Conservation (phyloP, 2,888 invertebrate genomes). For the Cerceris ruficornis region DNA sequence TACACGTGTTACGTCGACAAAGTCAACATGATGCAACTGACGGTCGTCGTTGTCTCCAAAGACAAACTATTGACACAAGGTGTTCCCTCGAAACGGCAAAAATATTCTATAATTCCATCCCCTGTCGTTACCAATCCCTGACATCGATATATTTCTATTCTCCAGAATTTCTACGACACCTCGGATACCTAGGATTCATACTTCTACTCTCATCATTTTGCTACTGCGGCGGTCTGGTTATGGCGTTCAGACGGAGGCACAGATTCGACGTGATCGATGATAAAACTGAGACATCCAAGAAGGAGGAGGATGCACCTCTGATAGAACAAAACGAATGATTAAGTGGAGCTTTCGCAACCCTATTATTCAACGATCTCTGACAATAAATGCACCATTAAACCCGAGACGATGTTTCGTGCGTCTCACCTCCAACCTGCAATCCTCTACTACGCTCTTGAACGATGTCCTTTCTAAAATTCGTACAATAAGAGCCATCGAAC, state of each 20-base stretch:
- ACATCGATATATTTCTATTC: slow-evolving; percentile 2
- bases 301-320: slow-evolving; percentile 20
- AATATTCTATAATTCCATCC: not conserved
- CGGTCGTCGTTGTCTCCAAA: slow-evolving; percentile 83
- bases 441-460: too few species aligned
- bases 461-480: too few species aligned
- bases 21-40: slow-evolving; percentile 83
- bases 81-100: slow-evolving; percentile 60
- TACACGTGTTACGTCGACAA: slow-evolving; percentile 88
- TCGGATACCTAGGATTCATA: slow-evolving; percentile 84
- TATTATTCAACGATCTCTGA: not conserved
- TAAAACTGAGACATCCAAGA: not conserved
- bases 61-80: slow-evolving; percentile 83
- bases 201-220: slow-evolving; percentile 83
- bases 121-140: not conserved
- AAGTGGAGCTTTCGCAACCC: not conserved
- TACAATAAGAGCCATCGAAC: not conserved
- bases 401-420: too few species aligned
- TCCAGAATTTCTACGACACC: slow-evolving; percentile 84
- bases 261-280: slow-evolving; percentile 72
- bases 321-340: not conserved
- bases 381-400: too few species aligned
- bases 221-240: slow-evolving; percentile 84
- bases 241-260: slow-evolving; percentile 82
- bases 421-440: too few species aligned